Conservation (phyloP, 2,113 vertebrate species). For the Cygnus buccinator region DNA sequence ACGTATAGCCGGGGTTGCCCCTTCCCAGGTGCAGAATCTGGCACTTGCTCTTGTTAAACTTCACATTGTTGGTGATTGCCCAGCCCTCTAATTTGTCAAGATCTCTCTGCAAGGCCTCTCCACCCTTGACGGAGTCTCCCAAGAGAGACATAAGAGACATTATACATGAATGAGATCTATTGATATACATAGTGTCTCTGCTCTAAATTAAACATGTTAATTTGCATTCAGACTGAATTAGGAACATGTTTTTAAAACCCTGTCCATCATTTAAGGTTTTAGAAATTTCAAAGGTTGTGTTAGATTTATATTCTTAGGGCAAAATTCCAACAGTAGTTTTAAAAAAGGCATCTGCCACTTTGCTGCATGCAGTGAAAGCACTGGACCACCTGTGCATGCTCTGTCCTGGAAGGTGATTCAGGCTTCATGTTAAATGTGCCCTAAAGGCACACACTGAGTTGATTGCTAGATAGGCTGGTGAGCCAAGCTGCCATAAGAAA, state of each 20-base stretch:
- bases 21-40: too few species aligned
- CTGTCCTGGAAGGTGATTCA: background rate
- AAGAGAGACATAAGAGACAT: background rate
- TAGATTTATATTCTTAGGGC: background rate
- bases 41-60: too few species aligned
- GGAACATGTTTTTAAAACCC: conserved; percentile 4
- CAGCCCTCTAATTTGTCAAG: too few species aligned
- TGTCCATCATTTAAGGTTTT: conserved; percentile 1
- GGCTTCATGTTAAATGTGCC: background rate
- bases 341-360: background rate
- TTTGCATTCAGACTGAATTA: conserved; percentile 16
- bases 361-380: background rate
- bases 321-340: background rate
- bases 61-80: too few species aligned
- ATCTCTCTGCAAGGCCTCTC: too few species aligned
- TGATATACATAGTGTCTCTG: background rate
- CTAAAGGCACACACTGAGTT: background rate
- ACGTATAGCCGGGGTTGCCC: too few species aligned
- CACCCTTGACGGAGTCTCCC: too few species aligned
- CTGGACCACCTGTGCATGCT: background rate
- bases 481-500: background rate
- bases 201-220: background rate
- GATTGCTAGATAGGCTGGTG: background rate
- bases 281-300: conserved; percentile 22
- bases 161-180: background rate